A percentile compares a stretch with the other conserved stretches of the same genome.
These are phyloP conservation scores for Stenotaenia linearis DNA, from an alignment of 2,888 invertebrate species.

Conservation along the genomic window DNA sequence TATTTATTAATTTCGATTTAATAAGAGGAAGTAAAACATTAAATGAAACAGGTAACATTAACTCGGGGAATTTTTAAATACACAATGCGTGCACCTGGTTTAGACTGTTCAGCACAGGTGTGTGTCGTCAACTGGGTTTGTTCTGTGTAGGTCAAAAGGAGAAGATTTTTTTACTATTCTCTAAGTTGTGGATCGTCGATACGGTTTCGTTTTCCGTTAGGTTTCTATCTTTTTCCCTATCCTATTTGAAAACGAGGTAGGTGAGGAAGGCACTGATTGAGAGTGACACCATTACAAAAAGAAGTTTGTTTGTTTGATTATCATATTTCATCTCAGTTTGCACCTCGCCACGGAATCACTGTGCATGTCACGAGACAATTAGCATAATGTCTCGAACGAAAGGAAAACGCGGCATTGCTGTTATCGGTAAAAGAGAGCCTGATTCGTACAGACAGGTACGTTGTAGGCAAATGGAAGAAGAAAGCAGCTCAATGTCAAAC, in stretches of 20 bases:
- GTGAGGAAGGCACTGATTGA: background rate
- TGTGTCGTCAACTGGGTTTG: background rate
- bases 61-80: background rate
- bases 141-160: background rate
- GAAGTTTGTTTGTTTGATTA: slow-evolving; percentile 14
- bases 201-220: background rate
- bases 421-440: background rate
- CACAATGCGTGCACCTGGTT: background rate
- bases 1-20: background rate
- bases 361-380: slow-evolving; percentile 19
- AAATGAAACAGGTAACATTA: background rate
- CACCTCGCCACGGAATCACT: slow-evolving; percentile 15
- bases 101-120: background rate
- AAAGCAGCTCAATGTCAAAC: slow-evolving; percentile 19
- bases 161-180: background rate
- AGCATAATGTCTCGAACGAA: slow-evolving; percentile 7
- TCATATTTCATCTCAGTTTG: slow-evolving; percentile 11
- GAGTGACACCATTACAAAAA: slow-evolving; percentile 19
- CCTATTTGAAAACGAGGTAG: background rate
- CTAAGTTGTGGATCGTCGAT: background rate
- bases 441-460: slow-evolving; percentile 15
- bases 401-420: background rate
- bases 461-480: slow-evolving; percentile 5
- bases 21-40: background rate
- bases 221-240: background rate